Conservation (phyloP, 2,797 vertebrate species). For the Sternotherus odoratus region DNA sequence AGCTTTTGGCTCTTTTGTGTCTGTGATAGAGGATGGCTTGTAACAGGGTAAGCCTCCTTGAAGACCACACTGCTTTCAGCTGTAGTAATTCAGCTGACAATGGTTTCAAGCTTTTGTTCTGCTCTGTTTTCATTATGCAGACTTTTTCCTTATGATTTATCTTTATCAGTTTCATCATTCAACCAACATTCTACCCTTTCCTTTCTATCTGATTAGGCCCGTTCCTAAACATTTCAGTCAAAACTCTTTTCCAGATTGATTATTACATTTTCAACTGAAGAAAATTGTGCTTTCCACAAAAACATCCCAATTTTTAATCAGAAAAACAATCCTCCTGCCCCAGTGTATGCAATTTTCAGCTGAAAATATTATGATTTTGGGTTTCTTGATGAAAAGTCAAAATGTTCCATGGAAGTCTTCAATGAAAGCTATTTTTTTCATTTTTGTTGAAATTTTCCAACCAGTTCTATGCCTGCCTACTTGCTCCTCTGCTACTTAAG, state of each 20-base stretch:
- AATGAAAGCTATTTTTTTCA: fast-evolving
- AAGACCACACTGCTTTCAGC: background rate
- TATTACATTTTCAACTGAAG: background rate
- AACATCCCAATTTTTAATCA: background rate
- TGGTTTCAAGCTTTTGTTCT: conserved; percentile 24
- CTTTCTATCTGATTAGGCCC: background rate
- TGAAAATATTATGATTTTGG: background rate
- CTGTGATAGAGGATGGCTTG: conserved; percentile 46
- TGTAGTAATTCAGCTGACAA: background rate
- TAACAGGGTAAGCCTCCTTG: conserved; percentile 36
- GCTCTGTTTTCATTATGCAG: background rate
- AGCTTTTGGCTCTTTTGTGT: background rate
- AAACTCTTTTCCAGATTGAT: background rate
- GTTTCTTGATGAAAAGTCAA: background rate
- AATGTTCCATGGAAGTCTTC: background rate
- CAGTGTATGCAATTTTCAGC: background rate
- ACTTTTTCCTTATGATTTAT: conserved; percentile 5
- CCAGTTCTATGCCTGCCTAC: background rate
- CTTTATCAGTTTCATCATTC: conserved; percentile 35
- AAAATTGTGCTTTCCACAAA: background rate
- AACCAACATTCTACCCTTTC: background rate
- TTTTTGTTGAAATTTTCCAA: background rate
- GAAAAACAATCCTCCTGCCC: background rate
- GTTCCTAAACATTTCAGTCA: background rate
- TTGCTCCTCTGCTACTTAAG: background rate